Percentiles rank a stretch among this genome's conserved stretches.
These are phyloP conservation scores for Baronia brevicornis DNA, from an alignment of 2,888 invertebrate genomes.

Conservation along the genomic window DNA sequence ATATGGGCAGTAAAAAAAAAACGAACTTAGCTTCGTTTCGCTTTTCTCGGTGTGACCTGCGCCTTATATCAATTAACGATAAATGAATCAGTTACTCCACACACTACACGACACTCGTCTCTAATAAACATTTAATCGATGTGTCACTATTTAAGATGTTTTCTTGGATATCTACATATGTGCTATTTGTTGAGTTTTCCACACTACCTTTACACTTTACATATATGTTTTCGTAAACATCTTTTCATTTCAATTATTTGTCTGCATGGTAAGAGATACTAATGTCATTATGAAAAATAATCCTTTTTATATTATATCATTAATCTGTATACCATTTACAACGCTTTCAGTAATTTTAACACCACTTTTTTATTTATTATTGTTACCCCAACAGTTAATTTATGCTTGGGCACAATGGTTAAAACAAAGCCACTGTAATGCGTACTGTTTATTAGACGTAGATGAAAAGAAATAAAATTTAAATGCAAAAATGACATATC, in stretches of 20 bases:
- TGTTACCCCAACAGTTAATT: slow-evolving; percentile 34
- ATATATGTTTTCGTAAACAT: slow-evolving; percentile 1
- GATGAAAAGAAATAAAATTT: slow-evolving; percentile 36
- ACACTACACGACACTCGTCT: slow-evolving; percentile 43
- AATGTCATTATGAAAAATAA: slow-evolving; percentile 8
- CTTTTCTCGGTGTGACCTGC: too few species aligned
- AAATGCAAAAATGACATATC: slow-evolving; percentile 37
- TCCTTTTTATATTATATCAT: not conserved
- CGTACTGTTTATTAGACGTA: slow-evolving; percentile 60
- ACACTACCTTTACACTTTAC: slow-evolving; percentile 18
- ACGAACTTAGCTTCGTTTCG: too few species aligned
- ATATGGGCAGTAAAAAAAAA: too few species aligned
- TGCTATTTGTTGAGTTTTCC: slow-evolving; percentile 18
- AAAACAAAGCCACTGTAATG: slow-evolving; percentile 65
- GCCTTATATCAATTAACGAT: slow-evolving; percentile 65
- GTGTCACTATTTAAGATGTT: slow-evolving; percentile 57
- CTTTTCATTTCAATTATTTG: slow-evolving; percentile 4
- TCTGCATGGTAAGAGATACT: not conserved
- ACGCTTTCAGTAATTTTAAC: slow-evolving; percentile 45
- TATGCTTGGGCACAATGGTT: slow-evolving; percentile 59
- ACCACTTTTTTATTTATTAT: slow-evolving; percentile 29
- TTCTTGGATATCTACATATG: slow-evolving; percentile 53
- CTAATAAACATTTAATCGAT: slow-evolving; percentile 28
- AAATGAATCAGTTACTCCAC: slow-evolving; percentile 50
- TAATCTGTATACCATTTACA: slow-evolving; percentile 18